Percentiles rank a stretch among this genome's conserved stretches.
Evolutionary conservation across 2,797 vertebrate species (phyloP).

Genomic region (Coregonus ussuriensis): DNA sequence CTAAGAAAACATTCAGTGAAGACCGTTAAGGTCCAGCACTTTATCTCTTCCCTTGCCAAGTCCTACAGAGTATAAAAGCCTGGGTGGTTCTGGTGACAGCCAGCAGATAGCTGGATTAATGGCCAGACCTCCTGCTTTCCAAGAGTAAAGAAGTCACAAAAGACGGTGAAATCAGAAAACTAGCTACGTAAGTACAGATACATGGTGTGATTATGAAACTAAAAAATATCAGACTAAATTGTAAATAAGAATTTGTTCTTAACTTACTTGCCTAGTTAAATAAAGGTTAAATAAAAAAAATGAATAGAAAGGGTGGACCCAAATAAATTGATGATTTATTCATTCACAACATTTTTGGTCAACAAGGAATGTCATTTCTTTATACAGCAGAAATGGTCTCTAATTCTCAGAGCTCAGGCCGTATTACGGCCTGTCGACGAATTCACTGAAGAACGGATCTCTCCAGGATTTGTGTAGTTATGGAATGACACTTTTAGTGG

Average conservation of each 20-base stretch:
- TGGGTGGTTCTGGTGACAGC: conserved; percentile 24
- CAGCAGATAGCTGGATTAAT: neutral
- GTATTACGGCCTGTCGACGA: neutral
- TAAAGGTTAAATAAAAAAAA: too few species aligned
- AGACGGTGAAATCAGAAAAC: neutral
- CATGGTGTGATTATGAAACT: neutral
- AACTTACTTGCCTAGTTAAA: too few species aligned
- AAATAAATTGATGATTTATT: neutral
- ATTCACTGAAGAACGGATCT: neutral
- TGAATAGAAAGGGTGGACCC: neutral
- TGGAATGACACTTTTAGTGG: conserved; percentile 6
- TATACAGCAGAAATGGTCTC: neutral
- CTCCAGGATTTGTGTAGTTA: neutral
- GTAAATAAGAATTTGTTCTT: neutral
- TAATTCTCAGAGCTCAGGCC: neutral
- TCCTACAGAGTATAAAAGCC: conserved; percentile 24
- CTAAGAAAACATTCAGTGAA: conserved; percentile 29
- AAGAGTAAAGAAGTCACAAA: neutral
- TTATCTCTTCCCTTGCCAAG: conserved; percentile 31
- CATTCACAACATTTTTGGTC: neutral
- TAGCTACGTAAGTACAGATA: neutral
- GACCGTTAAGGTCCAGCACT: conserved; percentile 14
- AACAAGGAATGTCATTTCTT: neutral
- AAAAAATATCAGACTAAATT: neutral
- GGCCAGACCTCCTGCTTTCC: neutral